Evolutionary conservation across 2,113 vertebrate genomes (phyloP).

Genomic region (Hylia prasina): DNA sequence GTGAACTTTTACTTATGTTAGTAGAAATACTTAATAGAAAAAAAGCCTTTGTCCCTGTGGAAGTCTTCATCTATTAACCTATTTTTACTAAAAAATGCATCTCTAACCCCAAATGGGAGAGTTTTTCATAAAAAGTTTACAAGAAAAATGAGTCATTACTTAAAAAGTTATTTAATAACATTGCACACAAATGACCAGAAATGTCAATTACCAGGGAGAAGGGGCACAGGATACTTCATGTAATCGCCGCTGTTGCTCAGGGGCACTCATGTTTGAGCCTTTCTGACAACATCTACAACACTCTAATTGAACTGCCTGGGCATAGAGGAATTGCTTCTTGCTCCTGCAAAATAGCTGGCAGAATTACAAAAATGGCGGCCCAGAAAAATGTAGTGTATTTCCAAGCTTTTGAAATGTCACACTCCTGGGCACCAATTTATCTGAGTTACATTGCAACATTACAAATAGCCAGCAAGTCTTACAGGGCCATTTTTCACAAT

Average conservation of each 20-base stretch:
- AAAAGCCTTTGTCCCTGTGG: neutral
- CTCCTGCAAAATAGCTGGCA: constrained; percentile 64
- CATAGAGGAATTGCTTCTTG: constrained; percentile 69
- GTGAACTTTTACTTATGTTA: neutral
- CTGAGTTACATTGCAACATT: constrained; percentile 73
- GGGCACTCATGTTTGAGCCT: constrained; percentile 69
- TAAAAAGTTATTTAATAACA: constrained; percentile 71
- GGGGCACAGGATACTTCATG: constrained; percentile 65
- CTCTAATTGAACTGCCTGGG: constrained; percentile 73
- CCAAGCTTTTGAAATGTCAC: constrained; percentile 72
- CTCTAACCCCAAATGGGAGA: neutral
- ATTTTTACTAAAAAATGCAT: neutral
- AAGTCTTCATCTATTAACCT: neutral
- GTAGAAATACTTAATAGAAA: neutral
- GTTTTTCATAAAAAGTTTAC: neutral
- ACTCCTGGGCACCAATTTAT: constrained; percentile 74
- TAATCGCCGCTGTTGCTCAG: constrained; percentile 74
- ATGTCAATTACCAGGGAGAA: constrained; percentile 35
- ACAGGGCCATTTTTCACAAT: constrained; percentile 77
- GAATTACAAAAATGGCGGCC: constrained; percentile 67
- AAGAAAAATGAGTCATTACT: constrained; percentile 48
- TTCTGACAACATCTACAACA: constrained; percentile 70
- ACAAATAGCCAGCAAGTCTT: constrained; percentile 73
- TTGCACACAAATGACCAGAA: constrained; percentile 46
- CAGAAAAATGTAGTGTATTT: constrained; percentile 64